Evolutionary conservation across 2,888 invertebrate species (phyloP).

Genomic region (Drosophila buzzatii): DNA sequence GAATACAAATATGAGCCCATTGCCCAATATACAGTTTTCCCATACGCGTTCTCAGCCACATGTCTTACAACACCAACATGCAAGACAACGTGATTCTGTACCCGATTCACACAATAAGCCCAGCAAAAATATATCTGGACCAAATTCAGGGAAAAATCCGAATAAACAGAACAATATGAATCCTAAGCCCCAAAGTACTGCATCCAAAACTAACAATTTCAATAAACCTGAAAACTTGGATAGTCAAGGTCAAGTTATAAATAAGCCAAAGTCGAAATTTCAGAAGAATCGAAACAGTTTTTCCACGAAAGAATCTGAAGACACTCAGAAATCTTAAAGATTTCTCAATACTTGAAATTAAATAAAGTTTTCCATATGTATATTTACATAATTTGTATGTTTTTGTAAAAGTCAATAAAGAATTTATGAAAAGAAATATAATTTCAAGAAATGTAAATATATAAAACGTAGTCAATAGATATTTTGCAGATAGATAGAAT

Average conservation of each 20-base stretch:
- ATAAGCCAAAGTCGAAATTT: background rate
- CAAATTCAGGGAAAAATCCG: background rate
- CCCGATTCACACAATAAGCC: background rate
- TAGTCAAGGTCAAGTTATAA: background rate
- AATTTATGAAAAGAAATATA: no score
- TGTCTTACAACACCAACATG: background rate
- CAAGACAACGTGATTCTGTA: background rate
- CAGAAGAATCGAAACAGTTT: background rate
- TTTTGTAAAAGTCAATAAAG: background rate
- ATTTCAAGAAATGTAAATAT: no score
- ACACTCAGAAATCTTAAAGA: background rate
- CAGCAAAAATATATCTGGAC: background rate
- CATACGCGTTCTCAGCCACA: background rate
- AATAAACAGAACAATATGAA: background rate
- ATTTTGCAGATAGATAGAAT: no score
- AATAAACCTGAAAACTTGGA: background rate
- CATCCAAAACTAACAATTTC: background rate
- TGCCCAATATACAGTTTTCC: background rate
- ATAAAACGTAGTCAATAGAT: no score
- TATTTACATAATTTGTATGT: background rate
- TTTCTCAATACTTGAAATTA: background rate
- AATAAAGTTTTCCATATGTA: no score
- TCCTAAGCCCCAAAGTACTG: background rate
- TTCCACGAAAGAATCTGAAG: background rate
- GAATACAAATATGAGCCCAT: background rate